A percentile compares a stretch with the other conserved stretches of the same genome.
Evolutionary conservation across 2,888 invertebrate genomes (phyloP).

Genomic region (Lasioglossum leucozonium): DNA sequence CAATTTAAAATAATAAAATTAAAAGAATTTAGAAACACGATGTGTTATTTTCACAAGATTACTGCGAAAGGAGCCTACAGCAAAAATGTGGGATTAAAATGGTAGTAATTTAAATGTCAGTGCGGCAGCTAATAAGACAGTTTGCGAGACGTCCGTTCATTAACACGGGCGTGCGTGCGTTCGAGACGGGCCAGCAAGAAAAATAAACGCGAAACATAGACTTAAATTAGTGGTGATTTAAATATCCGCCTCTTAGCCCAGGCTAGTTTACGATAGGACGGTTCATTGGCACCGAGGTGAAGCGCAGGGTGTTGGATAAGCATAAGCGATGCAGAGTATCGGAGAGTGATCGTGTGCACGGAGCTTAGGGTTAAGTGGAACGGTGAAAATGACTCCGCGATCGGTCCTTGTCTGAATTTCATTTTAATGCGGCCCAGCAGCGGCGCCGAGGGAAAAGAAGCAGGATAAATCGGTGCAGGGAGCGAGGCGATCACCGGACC

Average conservation of each 20-base stretch:
- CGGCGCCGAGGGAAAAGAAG: not conserved
- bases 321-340: not conserved
- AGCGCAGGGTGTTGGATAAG: not conserved
- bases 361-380: conserved; percentile 25
- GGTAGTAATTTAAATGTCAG: not conserved
- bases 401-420: conserved; percentile 28
- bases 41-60: too few species aligned
- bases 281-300: not conserved
- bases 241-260: not conserved
- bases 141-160: not conserved
- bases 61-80: not conserved
- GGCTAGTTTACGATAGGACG: not conserved
- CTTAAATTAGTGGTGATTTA: not conserved
- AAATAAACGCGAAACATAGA: not conserved
- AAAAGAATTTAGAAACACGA: too few species aligned
- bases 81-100: not conserved
- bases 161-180: not conserved
- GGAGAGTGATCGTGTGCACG: not conserved
- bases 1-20: too few species aligned
- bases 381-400: conserved; percentile 20
- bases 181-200: not conserved
- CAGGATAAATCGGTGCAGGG: conserved; percentile 22
- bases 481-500: conserved; percentile 38
- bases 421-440: conserved; percentile 16
- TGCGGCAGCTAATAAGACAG: not conserved